Evolutionary conservation across 2,888 invertebrate species (phyloP).

Genomic region (Euplagia quadripunctaria): DNA sequence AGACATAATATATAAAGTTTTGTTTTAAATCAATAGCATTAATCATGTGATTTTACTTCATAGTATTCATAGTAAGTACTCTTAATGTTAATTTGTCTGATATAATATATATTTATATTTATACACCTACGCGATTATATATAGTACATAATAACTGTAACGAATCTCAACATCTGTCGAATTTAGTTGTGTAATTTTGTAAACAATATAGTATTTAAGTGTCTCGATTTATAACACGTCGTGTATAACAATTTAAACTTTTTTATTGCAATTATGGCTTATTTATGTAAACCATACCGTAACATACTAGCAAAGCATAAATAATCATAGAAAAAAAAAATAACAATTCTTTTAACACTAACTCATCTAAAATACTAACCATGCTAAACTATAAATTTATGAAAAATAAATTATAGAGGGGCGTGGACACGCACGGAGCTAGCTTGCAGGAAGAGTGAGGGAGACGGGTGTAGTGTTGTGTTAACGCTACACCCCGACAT

Average conservation of each 20-base stretch:
- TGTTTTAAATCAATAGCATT: background rate
- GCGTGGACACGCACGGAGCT: background rate
- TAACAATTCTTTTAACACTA: constrained; percentile 35
- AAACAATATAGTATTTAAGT: background rate
- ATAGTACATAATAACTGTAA: background rate
- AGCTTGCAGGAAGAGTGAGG: constrained; percentile 9
- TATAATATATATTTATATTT: background rate
- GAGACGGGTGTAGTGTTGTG: background rate
- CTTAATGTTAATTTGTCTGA: constrained; percentile 2
- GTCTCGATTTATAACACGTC: constrained; percentile 10
- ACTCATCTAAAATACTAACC: constrained; percentile 39
- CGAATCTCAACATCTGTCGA: background rate
- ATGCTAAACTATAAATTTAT: constrained; percentile 21
- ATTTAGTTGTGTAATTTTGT: background rate
- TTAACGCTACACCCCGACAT: background rate
- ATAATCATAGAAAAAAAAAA: constrained; percentile 39
- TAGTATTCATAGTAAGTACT: constrained; percentile 4
- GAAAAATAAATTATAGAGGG: constrained; percentile 16
- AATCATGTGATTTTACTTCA: background rate
- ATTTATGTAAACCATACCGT: constrained; percentile 23
- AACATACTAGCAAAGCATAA: constrained; percentile 56
- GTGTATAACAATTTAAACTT: background rate
- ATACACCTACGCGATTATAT: no score
- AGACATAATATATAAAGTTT: background rate
- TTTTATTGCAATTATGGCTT: background rate